Conservation (phyloP, 2,113 vertebrate genomes). For the Bubo scandiacus region DNA sequence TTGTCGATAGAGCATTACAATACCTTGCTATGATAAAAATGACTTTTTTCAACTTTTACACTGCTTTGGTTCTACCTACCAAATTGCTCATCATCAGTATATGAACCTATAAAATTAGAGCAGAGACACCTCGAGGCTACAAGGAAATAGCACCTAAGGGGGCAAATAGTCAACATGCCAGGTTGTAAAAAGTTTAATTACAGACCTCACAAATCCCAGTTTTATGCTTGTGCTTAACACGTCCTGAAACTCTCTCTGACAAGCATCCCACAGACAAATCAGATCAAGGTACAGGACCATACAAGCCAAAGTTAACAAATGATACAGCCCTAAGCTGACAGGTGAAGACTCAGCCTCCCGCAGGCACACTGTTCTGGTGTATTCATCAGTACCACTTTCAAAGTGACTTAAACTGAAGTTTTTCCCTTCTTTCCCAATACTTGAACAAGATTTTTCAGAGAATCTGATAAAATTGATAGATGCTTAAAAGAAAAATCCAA, state of each 20-base stretch:
- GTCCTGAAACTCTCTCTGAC: background rate
- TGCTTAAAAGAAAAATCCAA: background rate
- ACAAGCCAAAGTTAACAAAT: background rate
- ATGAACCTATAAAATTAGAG: background rate
- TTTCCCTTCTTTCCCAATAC: background rate
- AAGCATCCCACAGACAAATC: background rate
- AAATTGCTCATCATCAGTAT: background rate
- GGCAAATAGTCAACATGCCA: background rate
- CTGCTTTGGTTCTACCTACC: background rate
- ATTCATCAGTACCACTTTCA: background rate
- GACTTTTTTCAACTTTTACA: background rate
- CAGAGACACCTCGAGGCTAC: background rate
- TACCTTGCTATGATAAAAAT: background rate
- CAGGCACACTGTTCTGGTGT: background rate
- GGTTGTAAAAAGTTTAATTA: background rate
- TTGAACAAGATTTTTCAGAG: background rate
- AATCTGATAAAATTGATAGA: background rate
- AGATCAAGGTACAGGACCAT: background rate
- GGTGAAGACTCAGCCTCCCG: background rate
- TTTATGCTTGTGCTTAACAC: background rate
- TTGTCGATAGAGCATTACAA: background rate
- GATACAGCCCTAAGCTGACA: background rate
- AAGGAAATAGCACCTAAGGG: background rate
- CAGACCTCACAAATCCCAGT: background rate
- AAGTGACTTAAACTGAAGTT: background rate